Base-by-base conservation (phyloP, 1,140 invertebrate genomes). In the Laupala kohalensis region DNA sequence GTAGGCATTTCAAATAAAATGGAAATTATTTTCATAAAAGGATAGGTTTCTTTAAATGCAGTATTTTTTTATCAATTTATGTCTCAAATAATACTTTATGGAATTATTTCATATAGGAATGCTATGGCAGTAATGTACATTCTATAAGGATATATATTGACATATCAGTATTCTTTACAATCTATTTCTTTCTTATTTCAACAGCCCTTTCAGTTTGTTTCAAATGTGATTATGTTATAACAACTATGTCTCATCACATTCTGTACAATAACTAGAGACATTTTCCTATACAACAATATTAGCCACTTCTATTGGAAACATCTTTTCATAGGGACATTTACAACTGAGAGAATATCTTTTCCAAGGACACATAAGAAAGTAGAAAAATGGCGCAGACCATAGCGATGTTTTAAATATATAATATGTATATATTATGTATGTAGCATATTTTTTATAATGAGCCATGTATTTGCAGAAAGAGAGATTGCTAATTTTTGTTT, bases 361-460 rank as follows among this genome's bases (percentile, higher is more conserved):
- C 26, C 69, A 70, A 67, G 64, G 66, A 72, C 67, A 72, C 67
- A 72, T 72, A 72, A 69, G 71, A 72, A 72, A 72, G 71, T 72
- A 72, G 71, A 72, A 72, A 53, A 72, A 72, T 69, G 67, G 71
- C 71, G 69, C 67, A 69, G 71, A 72, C 65, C 71, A 68, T 37
- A 71, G 64, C 64, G 29, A 53, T 53, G 37, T 53, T 53, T 53
- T 53, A 53, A 53, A 53, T 53, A 53, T 53, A 53, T 53, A 53
- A 53, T 53, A 53, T 53, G 19, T 53, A 53, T 13, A 13, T 13
- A 13, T 13, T 53, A 53, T 53, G 37, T 53, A 53, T 53, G 37
- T 53, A 53, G 37, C 37, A 53, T 53, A 53, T 53, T 37, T 37
- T 53, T 53, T 53, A 53, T 53, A 53, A 53, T 53, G 37, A 53